A percentile compares a stretch with the other conserved stretches of the same genome.
Conservation (phyloP, 2,797 vertebrate species). For the Onychomys torridus region DNA sequence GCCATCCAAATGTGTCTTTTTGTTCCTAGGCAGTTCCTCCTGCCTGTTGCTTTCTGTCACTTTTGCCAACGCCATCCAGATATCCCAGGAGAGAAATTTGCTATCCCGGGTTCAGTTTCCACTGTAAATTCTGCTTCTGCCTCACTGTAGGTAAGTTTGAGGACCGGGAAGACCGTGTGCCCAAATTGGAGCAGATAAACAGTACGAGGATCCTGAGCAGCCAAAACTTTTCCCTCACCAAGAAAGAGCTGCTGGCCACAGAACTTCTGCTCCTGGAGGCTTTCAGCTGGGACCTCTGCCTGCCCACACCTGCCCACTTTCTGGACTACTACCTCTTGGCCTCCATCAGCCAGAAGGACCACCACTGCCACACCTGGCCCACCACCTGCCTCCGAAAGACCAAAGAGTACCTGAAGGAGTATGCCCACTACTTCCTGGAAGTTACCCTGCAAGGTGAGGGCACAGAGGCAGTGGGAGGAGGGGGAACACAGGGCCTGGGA, state of each 20-base stretch:
- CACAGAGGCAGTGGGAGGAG: accelerated
- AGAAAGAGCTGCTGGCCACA: slow-evolving; percentile 92
- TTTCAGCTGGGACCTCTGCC: slow-evolving; percentile 95
- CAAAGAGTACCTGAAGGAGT: slow-evolving; percentile 94
- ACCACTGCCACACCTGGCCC: slow-evolving; percentile 93
- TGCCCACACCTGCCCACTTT: slow-evolving; percentile 96
- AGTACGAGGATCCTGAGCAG: slow-evolving; percentile 92
- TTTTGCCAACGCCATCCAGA: not conserved
- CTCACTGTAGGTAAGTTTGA: slow-evolving; percentile 93
- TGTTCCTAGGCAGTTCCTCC: accelerated
- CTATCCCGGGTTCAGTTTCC: not conserved
- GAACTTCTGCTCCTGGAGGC: slow-evolving; percentile 94
- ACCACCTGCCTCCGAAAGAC: slow-evolving; percentile 91
- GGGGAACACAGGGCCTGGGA: accelerated
- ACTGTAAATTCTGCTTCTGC: not conserved
- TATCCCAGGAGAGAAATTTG: not conserved
- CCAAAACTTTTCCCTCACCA: slow-evolving; percentile 92
- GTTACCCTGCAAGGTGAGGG: slow-evolving; percentile 94
- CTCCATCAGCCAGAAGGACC: slow-evolving; percentile 92
- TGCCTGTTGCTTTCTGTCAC: not conserved
- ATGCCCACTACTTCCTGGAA: slow-evolving; percentile 95
- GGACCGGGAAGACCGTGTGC: slow-evolving; percentile 94
- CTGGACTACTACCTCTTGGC: slow-evolving; percentile 96
- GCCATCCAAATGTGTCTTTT: too few species aligned
- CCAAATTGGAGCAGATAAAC: slow-evolving; percentile 95